Percentiles rank a stretch among this genome's conserved stretches.
Conservation (phyloP, 2,888 invertebrate genomes). For the Parnassius mnemosyne region DNA sequence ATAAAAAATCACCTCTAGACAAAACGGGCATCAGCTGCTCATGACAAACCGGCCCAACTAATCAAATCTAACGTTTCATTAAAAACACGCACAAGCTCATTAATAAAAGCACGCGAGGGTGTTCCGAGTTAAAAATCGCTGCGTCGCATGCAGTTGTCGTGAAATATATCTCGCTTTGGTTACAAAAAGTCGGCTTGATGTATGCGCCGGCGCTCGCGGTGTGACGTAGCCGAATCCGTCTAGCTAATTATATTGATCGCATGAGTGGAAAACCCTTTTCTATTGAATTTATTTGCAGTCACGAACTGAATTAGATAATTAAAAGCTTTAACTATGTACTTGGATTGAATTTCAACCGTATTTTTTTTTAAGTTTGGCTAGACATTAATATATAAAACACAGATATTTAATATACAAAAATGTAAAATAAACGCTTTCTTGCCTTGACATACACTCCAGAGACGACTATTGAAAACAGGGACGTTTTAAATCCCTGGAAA, state of each 20-base stretch:
- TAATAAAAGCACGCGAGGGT: conserved; percentile 37
- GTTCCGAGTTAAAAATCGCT: conserved; percentile 41
- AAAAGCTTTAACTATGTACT: no score
- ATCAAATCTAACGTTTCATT: conserved; percentile 42
- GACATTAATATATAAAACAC: no score
- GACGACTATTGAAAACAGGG: no score
- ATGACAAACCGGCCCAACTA: conserved; percentile 36
- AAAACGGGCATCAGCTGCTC: conserved; percentile 9
- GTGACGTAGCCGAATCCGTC: conserved; percentile 31
- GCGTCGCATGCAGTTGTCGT: conserved; percentile 34
- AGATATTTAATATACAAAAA: no score
- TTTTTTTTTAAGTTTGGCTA: no score
- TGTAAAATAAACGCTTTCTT: no score
- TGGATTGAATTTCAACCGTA: no score
- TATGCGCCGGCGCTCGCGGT: conserved; percentile 38
- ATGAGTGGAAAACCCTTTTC: conserved; percentile 29
- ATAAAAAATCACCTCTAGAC: neutral
- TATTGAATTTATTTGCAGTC: no score
- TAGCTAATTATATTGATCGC: conserved; percentile 41
- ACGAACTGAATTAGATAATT: no score
- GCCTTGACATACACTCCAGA: no score
- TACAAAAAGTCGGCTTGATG: conserved; percentile 43
- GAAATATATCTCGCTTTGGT: conserved; percentile 35
- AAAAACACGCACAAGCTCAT: conserved; percentile 39
- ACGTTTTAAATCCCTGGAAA: no score